Base-by-base conservation (phyloP, 2,797 vertebrate species). In the Smutsia temminckii region DNA sequence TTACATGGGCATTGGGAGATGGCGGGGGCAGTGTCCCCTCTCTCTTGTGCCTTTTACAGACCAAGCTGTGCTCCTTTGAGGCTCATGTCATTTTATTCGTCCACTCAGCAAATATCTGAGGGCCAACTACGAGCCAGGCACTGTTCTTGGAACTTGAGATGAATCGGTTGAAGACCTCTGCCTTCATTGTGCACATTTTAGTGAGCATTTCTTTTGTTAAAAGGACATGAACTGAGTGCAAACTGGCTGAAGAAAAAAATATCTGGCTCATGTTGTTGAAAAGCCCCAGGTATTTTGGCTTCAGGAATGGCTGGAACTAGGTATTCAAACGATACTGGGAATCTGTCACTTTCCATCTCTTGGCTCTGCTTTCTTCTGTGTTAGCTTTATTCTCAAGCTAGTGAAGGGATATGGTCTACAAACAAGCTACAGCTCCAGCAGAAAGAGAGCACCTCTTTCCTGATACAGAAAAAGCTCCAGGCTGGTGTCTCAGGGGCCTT, bases 261-360 rank as follows among this genome's bases (percentile, higher is more conserved):
- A 53, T 11, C 10, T 66, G 27, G 59, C 13, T 88, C 3, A 3
- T 14, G 1, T 59, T 49, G 25, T 46, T 89, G 71, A 77, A 96
- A 94, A 89, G 93, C 21, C 37, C n/a, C 53, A 84, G 78, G 61
- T 97, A 68, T 66, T 93, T 83, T 91, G 71, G 87, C 72, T 84
- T 93, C 16, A 42, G 59, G 69, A 40, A 51, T 59, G 59, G 14
- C 85, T 78, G 64, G 53, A 79, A 25, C 23, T 59, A 20, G 59
- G 64, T 42, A 64, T 74, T 71, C 11, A 34, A 5, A 32, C 51
- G 27, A 32, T 85, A 51, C 20, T 2, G 0, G 40, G 32, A 69
- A 64, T 71, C 71, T 29, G 68, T 46, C 72, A 34, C 71, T 93
- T 55, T 59, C 49, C 1, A 0, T 46, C 69, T 78, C 69, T 72